A percentile compares a stretch with the other conserved stretches of the same genome.
These are phyloP conservation scores for Xenentodon cancila DNA, from an alignment of 2,797 vertebrate species.

Conservation along the genomic window DNA sequence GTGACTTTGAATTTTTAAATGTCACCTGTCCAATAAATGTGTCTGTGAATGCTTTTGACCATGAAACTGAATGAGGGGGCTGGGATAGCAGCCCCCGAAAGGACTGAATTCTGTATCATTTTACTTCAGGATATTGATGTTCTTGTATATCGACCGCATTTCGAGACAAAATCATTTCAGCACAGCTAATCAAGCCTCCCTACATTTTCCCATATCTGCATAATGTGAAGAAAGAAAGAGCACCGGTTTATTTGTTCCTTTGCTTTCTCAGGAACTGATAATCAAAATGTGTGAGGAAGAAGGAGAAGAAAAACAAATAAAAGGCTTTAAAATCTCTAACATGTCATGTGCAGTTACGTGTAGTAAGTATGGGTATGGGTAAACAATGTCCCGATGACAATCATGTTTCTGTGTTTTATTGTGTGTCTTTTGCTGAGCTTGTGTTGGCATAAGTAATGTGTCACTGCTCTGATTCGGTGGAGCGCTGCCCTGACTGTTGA, in stretches of 20 bases:
- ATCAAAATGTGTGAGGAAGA: constrained; percentile 17
- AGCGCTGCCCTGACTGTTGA: constrained; percentile 55
- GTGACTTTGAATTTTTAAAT: constrained; percentile 59
- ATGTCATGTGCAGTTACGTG: constrained; percentile 35
- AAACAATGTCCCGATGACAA: constrained; percentile 64
- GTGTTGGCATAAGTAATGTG: constrained; percentile 29
- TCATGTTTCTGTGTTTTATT: constrained; percentile 55
- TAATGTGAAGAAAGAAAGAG: constrained; percentile 54
- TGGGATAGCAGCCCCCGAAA: constrained; percentile 29
- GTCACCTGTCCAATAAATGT: constrained; percentile 36
- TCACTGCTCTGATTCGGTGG: constrained; percentile 43
- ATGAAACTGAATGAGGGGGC: constrained; percentile 14
- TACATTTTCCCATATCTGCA: constrained; percentile 38
- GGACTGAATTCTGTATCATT: constrained; percentile 24
- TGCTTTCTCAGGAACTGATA: constrained; percentile 41
- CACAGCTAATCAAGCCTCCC: constrained; percentile 29
- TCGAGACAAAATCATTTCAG: constrained; percentile 29
- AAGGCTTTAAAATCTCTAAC: constrained; percentile 16
- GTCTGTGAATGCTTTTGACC: constrained; percentile 27
- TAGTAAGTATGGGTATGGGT: constrained; percentile 33
- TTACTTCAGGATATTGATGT: constrained; percentile 32
- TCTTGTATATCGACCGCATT: constrained; percentile 19
- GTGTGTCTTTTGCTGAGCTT: constrained; percentile 39
- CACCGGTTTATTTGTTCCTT: constrained; percentile 40
- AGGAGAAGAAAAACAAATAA: constrained; percentile 14